These are phyloP conservation scores for Callithrix jacchus DNA, from an alignment of 2,113 vertebrate species.

Conservation along the genomic window DNA sequence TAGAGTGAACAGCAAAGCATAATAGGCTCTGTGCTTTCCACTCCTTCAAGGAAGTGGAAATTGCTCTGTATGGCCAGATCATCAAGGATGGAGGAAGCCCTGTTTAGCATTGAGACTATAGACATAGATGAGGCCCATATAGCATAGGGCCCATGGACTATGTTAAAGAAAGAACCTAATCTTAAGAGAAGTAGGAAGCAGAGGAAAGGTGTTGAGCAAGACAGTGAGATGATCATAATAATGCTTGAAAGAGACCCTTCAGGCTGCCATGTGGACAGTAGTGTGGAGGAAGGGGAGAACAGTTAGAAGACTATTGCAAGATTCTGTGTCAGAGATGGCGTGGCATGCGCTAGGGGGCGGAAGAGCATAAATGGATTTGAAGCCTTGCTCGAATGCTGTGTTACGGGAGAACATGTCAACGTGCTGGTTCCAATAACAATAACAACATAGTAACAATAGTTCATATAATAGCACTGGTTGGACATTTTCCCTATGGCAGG, in stretches of 20 bases:
- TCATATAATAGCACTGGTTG: neutral
- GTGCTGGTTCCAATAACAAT: neutral
- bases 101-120: neutral
- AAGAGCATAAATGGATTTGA: neutral
- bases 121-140: neutral
- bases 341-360: neutral
- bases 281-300: neutral
- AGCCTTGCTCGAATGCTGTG: neutral
- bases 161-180: neutral
- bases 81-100: neutral
- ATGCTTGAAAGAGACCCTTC: neutral
- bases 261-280: neutral
- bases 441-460: neutral
- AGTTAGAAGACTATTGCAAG: neutral
- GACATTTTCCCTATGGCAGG: neutral
- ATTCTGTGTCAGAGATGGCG: neutral
- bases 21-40: neutral
- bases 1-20: neutral
- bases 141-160: neutral
- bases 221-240: neutral
- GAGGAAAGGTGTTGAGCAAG: neutral
- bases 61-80: neutral
- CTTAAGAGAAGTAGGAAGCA: neutral
- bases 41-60: neutral
- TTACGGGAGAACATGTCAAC: neutral